These are phyloP conservation scores for Catalaphyllia jardinei DNA, from an alignment of 64 coral and sea anemone species.

Conservation along the genomic window DNA sequence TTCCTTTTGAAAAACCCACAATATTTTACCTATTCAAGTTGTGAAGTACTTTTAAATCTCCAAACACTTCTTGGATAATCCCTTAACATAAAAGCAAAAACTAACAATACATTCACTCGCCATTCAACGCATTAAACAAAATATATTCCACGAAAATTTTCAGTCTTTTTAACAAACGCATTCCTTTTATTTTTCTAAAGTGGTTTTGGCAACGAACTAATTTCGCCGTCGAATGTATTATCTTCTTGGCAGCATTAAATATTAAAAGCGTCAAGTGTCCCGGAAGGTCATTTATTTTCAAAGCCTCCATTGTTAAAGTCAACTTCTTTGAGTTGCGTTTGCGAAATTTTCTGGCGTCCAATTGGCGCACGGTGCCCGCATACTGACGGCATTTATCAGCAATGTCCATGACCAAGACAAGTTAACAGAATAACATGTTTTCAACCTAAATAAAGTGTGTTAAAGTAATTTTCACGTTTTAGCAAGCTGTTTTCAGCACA, in stretches of 20 bases:
- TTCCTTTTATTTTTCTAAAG: too few species aligned
- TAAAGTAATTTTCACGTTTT: background rate
- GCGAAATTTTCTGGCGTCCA: background rate
- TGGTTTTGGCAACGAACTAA: background rate
- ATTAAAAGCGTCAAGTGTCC: background rate
- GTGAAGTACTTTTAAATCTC: too few species aligned
- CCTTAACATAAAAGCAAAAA: too few species aligned
- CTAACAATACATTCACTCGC: too few species aligned
- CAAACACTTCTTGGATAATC: too few species aligned
- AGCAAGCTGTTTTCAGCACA: background rate
- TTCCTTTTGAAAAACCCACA: too few species aligned
- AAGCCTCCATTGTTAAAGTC: background rate
- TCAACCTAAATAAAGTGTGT: background rate
- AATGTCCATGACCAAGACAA: too few species aligned
- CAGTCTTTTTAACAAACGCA: background rate
- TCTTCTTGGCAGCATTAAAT: background rate
- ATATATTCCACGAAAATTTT: background rate
- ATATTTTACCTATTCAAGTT: too few species aligned
- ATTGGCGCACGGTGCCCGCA: background rate
- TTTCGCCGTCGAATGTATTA: background rate
- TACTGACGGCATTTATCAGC: background rate
- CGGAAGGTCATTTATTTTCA: background rate
- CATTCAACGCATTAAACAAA: too few species aligned
- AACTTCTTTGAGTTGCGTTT: background rate
- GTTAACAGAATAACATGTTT: background rate